Percentiles rank a stretch among this genome's conserved stretches.
Evolutionary conservation across 1,140 invertebrate genomes (phyloP).

Genomic region (Lordiphosa mommai): DNA sequence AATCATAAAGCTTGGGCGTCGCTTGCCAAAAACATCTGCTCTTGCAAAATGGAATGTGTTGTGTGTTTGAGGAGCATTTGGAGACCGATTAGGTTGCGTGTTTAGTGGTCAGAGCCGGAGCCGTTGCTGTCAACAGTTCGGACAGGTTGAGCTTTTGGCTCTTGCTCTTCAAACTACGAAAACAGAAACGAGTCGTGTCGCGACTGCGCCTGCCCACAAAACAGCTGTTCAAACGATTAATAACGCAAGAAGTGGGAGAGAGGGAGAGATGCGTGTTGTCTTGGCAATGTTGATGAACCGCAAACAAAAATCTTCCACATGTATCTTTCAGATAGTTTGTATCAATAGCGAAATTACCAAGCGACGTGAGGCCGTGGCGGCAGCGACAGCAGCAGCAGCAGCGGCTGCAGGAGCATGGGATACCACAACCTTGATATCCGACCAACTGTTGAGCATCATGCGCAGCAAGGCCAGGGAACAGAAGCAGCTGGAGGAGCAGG

Average conservation of each 20-base stretch:
- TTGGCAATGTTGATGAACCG: constrained; percentile 60
- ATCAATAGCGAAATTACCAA: constrained; percentile 66
- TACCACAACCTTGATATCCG: constrained; percentile 30
- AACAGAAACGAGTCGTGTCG: neutral
- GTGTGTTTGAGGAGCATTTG: constrained; percentile 1
- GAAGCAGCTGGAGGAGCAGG: neutral
- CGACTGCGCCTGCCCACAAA: constrained; percentile 36
- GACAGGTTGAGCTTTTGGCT: constrained; percentile 11
- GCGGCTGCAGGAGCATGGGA: neutral
- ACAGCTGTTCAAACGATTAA: constrained; percentile 41
- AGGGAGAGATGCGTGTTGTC: constrained; percentile 19
- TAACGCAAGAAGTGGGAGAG: constrained; percentile 20
- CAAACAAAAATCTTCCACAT: constrained; percentile 60
- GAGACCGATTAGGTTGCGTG: neutral
- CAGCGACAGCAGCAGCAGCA: constrained; percentile 14
- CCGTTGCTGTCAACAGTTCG: constrained; percentile 2
- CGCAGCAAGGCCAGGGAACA: constrained; percentile 27
- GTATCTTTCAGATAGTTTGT: constrained; percentile 75
- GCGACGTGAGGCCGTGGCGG: constrained; percentile 44
- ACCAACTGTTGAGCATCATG: constrained; percentile 28
- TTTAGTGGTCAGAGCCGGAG: constrained; percentile 1
- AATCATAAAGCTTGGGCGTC: constrained; percentile 1
- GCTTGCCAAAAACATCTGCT: constrained; percentile 1
- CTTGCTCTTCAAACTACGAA: neutral
- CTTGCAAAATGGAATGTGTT: constrained; percentile 6